Evolutionary conservation across 2,113 vertebrate genomes (phyloP).

Genomic region (Engystomops pustulosus): DNA sequence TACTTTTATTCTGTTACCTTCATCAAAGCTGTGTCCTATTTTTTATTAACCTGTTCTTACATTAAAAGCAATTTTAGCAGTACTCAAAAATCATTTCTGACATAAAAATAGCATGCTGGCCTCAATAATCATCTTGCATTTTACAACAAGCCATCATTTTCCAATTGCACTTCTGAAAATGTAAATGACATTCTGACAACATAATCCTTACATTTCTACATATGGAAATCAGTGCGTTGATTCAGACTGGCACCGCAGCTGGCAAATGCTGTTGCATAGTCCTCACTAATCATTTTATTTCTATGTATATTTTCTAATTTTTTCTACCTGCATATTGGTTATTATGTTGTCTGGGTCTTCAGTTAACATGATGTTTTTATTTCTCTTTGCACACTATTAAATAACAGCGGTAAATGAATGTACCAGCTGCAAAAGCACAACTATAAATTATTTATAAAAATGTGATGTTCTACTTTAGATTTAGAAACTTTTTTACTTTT

Average conservation of each 20-base stretch:
- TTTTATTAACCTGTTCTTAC: conserved; percentile 1
- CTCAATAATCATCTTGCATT: conserved; percentile 28
- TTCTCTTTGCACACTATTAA: conserved; percentile 2
- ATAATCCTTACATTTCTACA: conserved; percentile 20
- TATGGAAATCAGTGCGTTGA: conserved; percentile 26
- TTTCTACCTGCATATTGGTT: conserved; percentile 12
- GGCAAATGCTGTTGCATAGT: not conserved
- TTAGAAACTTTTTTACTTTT: conserved; percentile 1
- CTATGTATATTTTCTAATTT: conserved; percentile 24
- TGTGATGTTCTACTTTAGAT: not conserved
- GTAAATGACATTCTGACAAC: conserved; percentile 48
- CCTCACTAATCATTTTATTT: conserved; percentile 39
- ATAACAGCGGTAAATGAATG: not conserved
- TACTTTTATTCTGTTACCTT: not conserved
- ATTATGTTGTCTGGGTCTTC: conserved; percentile 19
- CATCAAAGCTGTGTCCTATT: not conserved
- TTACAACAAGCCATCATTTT: conserved; percentile 38
- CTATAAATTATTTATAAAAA: conserved; percentile 40
- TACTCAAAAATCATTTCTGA: conserved; percentile 22
- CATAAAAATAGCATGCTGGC: conserved; percentile 12
- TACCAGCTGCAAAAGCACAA: not conserved
- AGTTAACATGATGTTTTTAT: conserved; percentile 23
- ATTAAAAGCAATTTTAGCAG: conserved; percentile 23
- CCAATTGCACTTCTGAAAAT: conserved; percentile 41
- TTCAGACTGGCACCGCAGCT: not conserved